Evolutionary conservation across 2,888 invertebrate species (phyloP).

Genomic region (Doris montereyensis): DNA sequence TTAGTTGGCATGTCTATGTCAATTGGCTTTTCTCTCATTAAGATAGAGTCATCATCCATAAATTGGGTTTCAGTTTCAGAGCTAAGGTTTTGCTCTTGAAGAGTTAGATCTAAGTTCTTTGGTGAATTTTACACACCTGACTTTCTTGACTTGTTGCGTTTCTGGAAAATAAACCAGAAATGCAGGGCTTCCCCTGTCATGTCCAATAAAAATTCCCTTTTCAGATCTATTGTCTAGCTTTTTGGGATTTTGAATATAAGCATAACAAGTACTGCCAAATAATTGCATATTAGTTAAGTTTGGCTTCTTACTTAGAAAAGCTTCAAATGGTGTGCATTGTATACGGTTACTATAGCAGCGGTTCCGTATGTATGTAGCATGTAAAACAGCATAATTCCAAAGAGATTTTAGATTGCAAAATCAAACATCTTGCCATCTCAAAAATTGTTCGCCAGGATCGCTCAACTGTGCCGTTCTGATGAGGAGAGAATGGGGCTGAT

Average conservation of each 20-base stretch:
- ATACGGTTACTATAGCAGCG: slow-evolving; percentile 36
- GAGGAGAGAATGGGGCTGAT: slow-evolving; percentile 34
- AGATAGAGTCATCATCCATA: no score
- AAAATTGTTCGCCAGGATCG: slow-evolving; percentile 29
- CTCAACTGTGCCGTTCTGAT: slow-evolving; percentile 39
- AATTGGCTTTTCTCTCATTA: no score
- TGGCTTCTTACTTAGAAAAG: slow-evolving; percentile 36
- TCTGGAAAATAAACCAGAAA: slow-evolving; percentile 38
- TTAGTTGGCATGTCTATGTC: no score
- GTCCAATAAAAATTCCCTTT: slow-evolving; percentile 35
- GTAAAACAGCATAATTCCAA: slow-evolving; percentile 46
- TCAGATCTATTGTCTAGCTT: slow-evolving; percentile 32
- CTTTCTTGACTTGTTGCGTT: slow-evolving; percentile 13
- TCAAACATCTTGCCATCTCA: slow-evolving; percentile 20
- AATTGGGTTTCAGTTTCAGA: no score
- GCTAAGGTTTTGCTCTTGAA: no score
- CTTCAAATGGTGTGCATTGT: slow-evolving; percentile 37
- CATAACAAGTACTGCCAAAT: slow-evolving; percentile 12
- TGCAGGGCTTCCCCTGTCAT: slow-evolving; percentile 30
- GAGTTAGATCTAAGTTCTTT: no score
- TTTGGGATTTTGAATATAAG: no score
- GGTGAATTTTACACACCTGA: slow-evolving; percentile 29
- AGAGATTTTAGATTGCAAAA: slow-evolving; percentile 29
- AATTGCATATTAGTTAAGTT: slow-evolving; percentile 26
- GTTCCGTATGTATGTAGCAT: slow-evolving; percentile 42